Conservation (phyloP, 1,140 invertebrate genomes). For the Drosophila pseudoananassae region DNA sequence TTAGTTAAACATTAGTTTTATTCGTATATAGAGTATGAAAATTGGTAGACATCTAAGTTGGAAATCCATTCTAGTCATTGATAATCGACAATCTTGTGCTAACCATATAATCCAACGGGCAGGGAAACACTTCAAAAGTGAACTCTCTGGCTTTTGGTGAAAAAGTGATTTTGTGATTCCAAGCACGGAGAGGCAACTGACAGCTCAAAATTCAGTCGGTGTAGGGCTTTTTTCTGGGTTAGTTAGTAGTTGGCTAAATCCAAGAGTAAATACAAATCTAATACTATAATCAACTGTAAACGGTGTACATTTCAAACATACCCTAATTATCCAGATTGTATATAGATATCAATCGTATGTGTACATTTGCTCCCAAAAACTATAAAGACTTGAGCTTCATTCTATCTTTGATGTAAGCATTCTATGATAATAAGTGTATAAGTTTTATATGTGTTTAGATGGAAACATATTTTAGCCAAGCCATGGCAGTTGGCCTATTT, state of each 20-base stretch:
- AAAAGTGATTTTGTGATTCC: conserved; percentile 45
- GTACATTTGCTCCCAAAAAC: conserved; percentile 73
- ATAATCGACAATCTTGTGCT: conserved; percentile 54
- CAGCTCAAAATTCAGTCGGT: conserved; percentile 21
- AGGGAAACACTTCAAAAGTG: conserved; percentile 41
- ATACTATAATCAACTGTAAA: conserved; percentile 29
- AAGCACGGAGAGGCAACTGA: conserved; percentile 15
- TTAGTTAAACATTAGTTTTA: not conserved
- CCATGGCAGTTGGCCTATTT: conserved; percentile 20
- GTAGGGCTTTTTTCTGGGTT: conserved; percentile 25
- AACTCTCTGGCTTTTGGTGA: conserved; percentile 18
- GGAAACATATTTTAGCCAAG: conserved; percentile 50
- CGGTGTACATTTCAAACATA: conserved; percentile 60
- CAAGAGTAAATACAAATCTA: not conserved
- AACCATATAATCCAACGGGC: conserved; percentile 26
- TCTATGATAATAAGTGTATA: conserved; percentile 66
- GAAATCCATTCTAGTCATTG: conserved; percentile 21
- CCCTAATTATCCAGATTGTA: conserved; percentile 32
- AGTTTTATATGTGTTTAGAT: conserved; percentile 51
- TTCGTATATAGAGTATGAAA: conserved; percentile 2
- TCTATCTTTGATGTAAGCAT: conserved; percentile 77
- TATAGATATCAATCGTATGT: conserved; percentile 50
- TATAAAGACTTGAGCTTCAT: conserved; percentile 82
- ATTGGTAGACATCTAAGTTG: conserved; percentile 37
- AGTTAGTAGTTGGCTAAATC: conserved; percentile 17